Evolutionary conservation across 2,113 vertebrate species (phyloP), one percentile per base, ranked within the genome.

Genomic region (Scomber colias): DNA sequence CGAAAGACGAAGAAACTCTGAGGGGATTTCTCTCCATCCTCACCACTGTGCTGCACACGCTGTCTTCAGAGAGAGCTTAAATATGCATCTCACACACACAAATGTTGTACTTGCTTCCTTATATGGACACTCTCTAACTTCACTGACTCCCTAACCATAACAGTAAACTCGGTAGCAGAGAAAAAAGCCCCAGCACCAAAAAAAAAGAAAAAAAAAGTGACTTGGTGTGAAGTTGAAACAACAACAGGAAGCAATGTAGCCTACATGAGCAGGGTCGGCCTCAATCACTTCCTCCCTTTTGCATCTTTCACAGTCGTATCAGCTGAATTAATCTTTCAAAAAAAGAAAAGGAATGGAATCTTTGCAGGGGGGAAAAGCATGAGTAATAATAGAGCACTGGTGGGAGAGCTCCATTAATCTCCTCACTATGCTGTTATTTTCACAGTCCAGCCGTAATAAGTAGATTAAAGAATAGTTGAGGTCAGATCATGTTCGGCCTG

Each of bases 21-120:
- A 88, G 64, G 0, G 75, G 83, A 13, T 98, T 98, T 50, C 15
- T 96, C 17, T 93, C 92, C 0, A 86, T 95, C 1, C 82, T 99
- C 11, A 91, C 89, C 51, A 94, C 93, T 0, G 95, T 96, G 14
- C 69, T 99, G 61, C 87, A 90, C 77, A 92, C 94, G 1, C 74
- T 93, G 60, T 81, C 72, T 54, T 68, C 78, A 40, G 85, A 91
- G 15, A 21, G 19, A 8, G 48, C 17, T 13, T 92, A 72, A 83
- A 77, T 9, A 14, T 24, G 9, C 45, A 9, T 30, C 8, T 5
- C 15, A 48, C 5, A 27, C 24, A 64, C 13, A 17, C 17, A 50
- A 60, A 49, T 51, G 35, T 40, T 64, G 49, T 21, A 14, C 71
- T 16, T 21, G 3, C 3, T 7, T 21, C 27, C 45, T 17, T 24